Evolutionary conservation across 2,113 vertebrate genomes (phyloP).

Genomic region (Campylomormyrus tamandua): DNA sequence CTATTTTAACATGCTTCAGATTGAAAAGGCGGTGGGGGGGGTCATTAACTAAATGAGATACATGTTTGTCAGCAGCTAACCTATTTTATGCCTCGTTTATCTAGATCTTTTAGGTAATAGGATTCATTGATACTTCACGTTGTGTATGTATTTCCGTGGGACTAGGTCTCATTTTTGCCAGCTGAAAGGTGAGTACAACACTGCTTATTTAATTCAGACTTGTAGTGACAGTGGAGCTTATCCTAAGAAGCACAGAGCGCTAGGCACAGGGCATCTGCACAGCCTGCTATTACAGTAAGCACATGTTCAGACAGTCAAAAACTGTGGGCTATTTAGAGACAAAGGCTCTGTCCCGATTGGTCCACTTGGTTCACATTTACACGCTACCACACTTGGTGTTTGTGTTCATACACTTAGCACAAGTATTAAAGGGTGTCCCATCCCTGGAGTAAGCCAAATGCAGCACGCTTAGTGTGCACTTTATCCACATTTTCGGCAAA

Average conservation of each 20-base stretch:
- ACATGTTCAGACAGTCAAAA: neutral
- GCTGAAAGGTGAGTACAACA: neutral
- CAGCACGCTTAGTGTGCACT: neutral
- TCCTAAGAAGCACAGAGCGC: neutral
- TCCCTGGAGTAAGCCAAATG: neutral
- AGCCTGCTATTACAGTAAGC: neutral
- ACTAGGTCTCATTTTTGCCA: neutral
- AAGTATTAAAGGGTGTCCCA: neutral
- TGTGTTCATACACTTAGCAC: neutral
- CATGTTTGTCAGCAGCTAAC: neutral
- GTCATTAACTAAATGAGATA: constrained; percentile 3
- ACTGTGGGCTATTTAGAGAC: neutral
- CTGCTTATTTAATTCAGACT: neutral
- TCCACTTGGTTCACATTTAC: neutral
- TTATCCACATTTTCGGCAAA: neutral
- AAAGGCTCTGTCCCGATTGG: neutral
- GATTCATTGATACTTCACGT: neutral
- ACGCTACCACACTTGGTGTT: neutral
- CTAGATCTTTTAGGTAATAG: neutral
- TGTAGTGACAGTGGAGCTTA: neutral
- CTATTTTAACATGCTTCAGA: neutral
- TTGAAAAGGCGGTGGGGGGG: neutral
- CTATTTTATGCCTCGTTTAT: neutral
- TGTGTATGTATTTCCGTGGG: neutral
- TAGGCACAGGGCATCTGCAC: neutral